Conservation (phyloP, 2,113 vertebrate genomes). For the Acanthochromis polyacanthus region DNA sequence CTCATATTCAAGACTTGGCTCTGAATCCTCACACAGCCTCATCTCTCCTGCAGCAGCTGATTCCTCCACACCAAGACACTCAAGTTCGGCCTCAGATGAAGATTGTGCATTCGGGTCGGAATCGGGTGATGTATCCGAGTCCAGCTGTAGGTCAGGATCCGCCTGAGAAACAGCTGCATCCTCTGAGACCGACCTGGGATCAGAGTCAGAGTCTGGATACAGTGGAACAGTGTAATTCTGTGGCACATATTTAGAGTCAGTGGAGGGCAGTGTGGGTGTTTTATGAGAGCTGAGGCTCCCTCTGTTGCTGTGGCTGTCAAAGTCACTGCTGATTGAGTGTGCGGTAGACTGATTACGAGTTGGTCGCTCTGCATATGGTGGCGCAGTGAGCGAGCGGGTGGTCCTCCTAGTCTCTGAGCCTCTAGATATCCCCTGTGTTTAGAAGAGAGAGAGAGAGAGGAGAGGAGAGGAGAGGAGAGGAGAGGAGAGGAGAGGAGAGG, state of each 20-base stretch:
- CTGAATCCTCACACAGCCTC: conserved; percentile 58
- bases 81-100: conserved; percentile 70
- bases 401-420: conserved; percentile 47
- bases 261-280: conserved; percentile 14
- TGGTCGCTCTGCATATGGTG: conserved; percentile 33
- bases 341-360: conserved; percentile 18
- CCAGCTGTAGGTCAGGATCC: conserved; percentile 47
- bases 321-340: conserved; percentile 32
- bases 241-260: conserved; percentile 51
- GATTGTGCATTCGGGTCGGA: conserved; percentile 63
- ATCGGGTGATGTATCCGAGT: conserved; percentile 65
- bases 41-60: conserved; percentile 13
- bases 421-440: conserved; percentile 58
- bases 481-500: neutral
- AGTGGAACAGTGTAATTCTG: conserved; percentile 42
- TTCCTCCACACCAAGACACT: conserved; percentile 34
- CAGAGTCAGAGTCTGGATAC: conserved; percentile 75
- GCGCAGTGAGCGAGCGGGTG: conserved; percentile 27
- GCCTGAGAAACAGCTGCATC: conserved; percentile 40
- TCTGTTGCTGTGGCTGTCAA: conserved; percentile 19
- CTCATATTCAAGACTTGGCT: conserved; percentile 72
- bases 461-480: neutral
- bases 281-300: conserved; percentile 36
- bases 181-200: conserved; percentile 72
- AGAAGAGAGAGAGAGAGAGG: conserved; percentile 14